Evolutionary conservation across 2,888 invertebrate genomes (phyloP).

Genomic region (Tholera decimalis): DNA sequence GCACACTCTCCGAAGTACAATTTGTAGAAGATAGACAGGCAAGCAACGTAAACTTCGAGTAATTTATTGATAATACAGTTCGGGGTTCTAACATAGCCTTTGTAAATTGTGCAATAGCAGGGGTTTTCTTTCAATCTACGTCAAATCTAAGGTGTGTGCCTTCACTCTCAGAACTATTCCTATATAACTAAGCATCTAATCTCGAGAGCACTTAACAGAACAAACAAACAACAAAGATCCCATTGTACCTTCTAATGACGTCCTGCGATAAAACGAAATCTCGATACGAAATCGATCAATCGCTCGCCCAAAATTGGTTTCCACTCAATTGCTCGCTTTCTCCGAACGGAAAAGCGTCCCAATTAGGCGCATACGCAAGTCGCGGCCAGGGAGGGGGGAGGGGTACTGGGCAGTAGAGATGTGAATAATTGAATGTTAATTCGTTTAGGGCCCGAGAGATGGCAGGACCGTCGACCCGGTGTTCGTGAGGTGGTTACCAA

Average conservation of each 20-base stretch:
- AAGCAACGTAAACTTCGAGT: too few relatives aligned
- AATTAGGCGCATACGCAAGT: slow-evolving; percentile 75
- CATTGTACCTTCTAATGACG: slow-evolving; percentile 41
- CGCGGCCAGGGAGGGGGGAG: slow-evolving; percentile 44
- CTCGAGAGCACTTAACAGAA: slow-evolving; percentile 35
- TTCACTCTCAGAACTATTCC: slow-evolving; percentile 23
- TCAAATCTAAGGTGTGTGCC: slow-evolving; percentile 10
- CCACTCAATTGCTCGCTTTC: slow-evolving; percentile 83
- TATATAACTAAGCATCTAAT: slow-evolving; percentile 33
- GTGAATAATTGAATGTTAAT: slow-evolving; percentile 73
- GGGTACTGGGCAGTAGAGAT: slow-evolving; percentile 62
- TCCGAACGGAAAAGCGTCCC: slow-evolving; percentile 83
- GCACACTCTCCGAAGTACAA: too few relatives aligned
- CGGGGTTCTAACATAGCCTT: too few relatives aligned
- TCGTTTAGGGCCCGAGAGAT: slow-evolving; percentile 70
- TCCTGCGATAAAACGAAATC: slow-evolving; percentile 52
- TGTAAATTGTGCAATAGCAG: background rate
- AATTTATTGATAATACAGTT: background rate
- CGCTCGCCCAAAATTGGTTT: slow-evolving; percentile 75
- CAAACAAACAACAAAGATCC: slow-evolving; percentile 42
- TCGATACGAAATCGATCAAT: slow-evolving; percentile 66
- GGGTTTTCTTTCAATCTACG: slow-evolving; percentile 25
- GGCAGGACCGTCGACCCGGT: slow-evolving; percentile 64
- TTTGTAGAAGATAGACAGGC: too few relatives aligned
- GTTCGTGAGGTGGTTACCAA: slow-evolving; percentile 61